Base-by-base conservation (phyloP, 2,797 vertebrate genomes). In the Propithecus perrieri region DNA sequence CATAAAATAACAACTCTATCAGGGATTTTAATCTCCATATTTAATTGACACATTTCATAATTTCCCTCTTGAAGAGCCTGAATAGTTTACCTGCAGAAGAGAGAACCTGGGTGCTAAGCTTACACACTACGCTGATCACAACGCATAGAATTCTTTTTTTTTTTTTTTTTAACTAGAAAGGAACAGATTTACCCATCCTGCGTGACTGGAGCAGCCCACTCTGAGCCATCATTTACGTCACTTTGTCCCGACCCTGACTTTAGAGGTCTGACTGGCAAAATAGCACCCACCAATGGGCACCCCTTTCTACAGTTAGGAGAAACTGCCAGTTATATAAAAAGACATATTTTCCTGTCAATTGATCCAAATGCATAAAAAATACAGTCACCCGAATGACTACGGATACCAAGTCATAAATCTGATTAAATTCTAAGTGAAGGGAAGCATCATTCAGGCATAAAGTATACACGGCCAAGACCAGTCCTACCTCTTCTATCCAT, bases 291-390 rank as follows among this genome's bases (percentile, higher is more conserved):
- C 41, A 50, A 22, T 14, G 7, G 61, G 22, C n/a, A 3, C 9
- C 50, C 50, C 46, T 92, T 84, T 90, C 87, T 87, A 33, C 35
- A 76, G 10, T 65, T 12, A 63, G 46, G 43, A 92, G 72, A 76
- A 92, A 43, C n/a, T 46, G 12, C 33, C 35, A 63, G 30, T 75
- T 80, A 55, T 53, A 43, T 61, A 85, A 88, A 79, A 95, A 81
- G 89, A 71, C 46, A 55, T 41, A 69, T 48, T 85, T 78, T 81
- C 76, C 63, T 83, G 33, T 65, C 61, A 50, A 53, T 75, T 95
- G 80, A 94, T 46, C 91, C 81, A 97, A 85, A 94, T 41, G 30
- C 63, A 83, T 88, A 78, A 93, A 92, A 93, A 96, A 79, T 88
- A n/a, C 38, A 92, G 94, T 89, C 91, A 87, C 15, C 38, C 86